Evolutionary conservation across 2,113 vertebrate species (phyloP).

Genomic region (Mionectes macconnelli): DNA sequence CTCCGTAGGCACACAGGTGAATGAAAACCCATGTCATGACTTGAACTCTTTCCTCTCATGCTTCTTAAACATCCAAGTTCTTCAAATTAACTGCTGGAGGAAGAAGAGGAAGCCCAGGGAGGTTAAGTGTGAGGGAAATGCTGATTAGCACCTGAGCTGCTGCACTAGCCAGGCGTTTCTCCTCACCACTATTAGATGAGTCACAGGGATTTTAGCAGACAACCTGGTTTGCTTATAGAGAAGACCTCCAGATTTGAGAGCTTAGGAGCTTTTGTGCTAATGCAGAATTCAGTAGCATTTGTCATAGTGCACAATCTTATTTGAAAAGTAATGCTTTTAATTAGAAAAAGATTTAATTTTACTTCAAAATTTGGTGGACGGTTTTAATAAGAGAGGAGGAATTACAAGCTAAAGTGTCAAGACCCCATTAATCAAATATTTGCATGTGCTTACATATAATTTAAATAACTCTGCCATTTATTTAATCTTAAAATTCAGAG

Average conservation of each 20-base stretch:
- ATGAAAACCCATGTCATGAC: neutral
- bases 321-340: constrained; percentile 40
- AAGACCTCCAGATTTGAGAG: neutral
- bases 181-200: neutral
- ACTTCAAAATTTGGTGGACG: constrained; percentile 4
- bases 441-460: neutral
- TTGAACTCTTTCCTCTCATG: neutral
- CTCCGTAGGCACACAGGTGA: neutral
- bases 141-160: rapidly evolving
- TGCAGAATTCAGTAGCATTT: neutral
- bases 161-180: neutral
- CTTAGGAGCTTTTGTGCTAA: neutral
- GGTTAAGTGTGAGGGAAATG: neutral
- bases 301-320: neutral
- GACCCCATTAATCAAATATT: constrained; percentile 45
- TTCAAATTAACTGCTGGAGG: neutral
- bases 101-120: neutral
- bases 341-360: constrained; percentile 18
- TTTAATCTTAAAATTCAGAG: constrained; percentile 13
- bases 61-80: neutral
- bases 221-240: neutral
- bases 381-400: constrained; percentile 33
- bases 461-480: neutral
- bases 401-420: constrained; percentile 3
- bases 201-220: neutral